Conservation (phyloP, 2,113 vertebrate genomes). For the Nothoprocta pentlandii region DNA sequence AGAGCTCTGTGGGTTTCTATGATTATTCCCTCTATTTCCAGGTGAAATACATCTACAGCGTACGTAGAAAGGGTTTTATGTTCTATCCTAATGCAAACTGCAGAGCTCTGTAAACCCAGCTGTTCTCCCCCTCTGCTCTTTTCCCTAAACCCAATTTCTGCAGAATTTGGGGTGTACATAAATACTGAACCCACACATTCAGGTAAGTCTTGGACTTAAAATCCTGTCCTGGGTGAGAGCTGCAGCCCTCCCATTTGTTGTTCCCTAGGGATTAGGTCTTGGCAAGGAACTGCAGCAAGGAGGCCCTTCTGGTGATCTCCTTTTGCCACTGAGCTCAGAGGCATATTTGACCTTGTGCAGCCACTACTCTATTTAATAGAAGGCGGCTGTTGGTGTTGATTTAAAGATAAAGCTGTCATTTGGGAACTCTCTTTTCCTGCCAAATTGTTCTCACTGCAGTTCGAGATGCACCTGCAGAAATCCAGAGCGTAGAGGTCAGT, state of each 20-base stretch:
- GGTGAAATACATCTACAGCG: background rate
- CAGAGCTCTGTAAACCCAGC: background rate
- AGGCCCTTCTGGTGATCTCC: background rate
- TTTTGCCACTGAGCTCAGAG: background rate
- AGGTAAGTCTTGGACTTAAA: background rate
- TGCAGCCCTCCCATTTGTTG: background rate
- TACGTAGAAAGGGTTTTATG: background rate
- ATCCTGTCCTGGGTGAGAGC: background rate
- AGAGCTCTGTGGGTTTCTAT: background rate
- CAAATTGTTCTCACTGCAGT: background rate
- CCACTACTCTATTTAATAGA: background rate
- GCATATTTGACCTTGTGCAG: background rate
- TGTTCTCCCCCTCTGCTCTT: background rate
- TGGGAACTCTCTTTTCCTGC: background rate
- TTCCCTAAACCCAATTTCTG: background rate
- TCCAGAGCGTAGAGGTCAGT: no score
- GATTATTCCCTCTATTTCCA: background rate
- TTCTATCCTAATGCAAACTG: background rate
- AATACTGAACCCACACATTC: accelerated
- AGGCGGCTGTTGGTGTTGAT: background rate
- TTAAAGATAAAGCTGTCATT: background rate
- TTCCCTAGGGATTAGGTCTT: background rate
- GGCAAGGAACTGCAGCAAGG: background rate
- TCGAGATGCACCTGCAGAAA: background rate
- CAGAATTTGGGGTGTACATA: background rate